Conservation (phyloP, 2,797 vertebrate species). For the Cottoperca gobio region DNA sequence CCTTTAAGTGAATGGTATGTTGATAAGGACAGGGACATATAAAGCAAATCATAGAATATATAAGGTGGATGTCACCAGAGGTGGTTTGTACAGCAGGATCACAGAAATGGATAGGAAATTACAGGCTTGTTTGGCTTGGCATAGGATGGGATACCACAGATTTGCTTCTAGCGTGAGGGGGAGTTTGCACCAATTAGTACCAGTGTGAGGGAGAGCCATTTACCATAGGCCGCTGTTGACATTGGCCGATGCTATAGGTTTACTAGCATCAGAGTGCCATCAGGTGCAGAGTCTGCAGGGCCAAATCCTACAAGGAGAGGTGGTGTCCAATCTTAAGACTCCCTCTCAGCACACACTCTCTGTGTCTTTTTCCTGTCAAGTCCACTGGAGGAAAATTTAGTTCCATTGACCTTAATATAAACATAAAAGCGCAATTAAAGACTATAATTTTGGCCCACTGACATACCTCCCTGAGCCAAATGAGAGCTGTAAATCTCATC, state of each 20-base stretch:
- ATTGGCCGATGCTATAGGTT: constrained; percentile 71
- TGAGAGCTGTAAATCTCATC: constrained; percentile 71
- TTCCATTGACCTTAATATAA: constrained; percentile 69
- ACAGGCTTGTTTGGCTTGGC: constrained; percentile 83
- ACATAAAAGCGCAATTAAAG: constrained; percentile 69
- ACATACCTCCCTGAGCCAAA: constrained; percentile 60
- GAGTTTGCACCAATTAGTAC: constrained; percentile 81
- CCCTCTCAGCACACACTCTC: constrained; percentile 38
- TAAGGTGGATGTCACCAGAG: constrained; percentile 41
- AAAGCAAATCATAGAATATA: constrained; percentile 30
- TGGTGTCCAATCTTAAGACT: constrained; percentile 50
- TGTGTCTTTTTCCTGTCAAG: constrained; percentile 52
- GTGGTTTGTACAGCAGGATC: constrained; percentile 48
- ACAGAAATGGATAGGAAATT: constrained; percentile 56
- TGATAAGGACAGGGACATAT: constrained; percentile 8
- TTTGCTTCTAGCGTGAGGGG: constrained; percentile 58
- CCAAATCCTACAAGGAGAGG: constrained; percentile 56
- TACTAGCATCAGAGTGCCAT: constrained; percentile 76
- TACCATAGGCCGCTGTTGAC: constrained; percentile 75
- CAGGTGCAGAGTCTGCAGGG: constrained; percentile 60
- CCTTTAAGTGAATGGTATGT: not conserved
- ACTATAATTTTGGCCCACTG: constrained; percentile 58
- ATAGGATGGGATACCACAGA: constrained; percentile 75
- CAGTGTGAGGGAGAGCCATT: constrained; percentile 71
- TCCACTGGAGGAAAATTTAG: constrained; percentile 45